Base-by-base conservation (phyloP, 2,888 invertebrate species). In the Prosopocoilus inquinatus region DNA sequence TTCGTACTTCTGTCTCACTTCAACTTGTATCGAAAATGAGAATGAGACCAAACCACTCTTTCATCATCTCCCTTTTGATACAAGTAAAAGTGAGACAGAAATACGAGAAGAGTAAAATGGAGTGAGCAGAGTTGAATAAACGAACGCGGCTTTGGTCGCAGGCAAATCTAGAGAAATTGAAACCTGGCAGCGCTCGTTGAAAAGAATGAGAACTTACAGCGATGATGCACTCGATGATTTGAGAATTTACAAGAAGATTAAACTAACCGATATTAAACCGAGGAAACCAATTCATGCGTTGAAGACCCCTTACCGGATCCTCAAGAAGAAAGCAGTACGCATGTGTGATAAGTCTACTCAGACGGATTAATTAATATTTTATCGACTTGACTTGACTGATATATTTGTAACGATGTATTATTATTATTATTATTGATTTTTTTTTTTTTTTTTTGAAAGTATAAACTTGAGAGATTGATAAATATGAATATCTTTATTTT, bases 211-310 rank as follows among this genome's bases (percentile, higher is more conserved):
- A 11, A 13, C 36, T 8, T 55, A 58, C 8, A 36, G n/a, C 38
- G 53, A 51, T 8, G 32, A 32, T 20, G 50, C 15, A 32, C 9
- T 8, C 11, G 44, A 47, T 7, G 56, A 58, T 9, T 52, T 57
- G 11, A 50, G 52, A 33, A 15, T 36, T 2, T 56, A 50, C 13
- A 64, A 65, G 53, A 70, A 67, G 55, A 63, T 70, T 44, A 74
- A 74, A 65, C 61, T 71, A 16, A 66, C 67, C 3, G 68, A 73
- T 16, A 66, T 73, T 9, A 69, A 69, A 62, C 70, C 72, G 56
- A 65, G 73, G n/a, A 64, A 63, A 56, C 64, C 71, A 4, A 72
- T 74, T 48, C 64, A 71, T 55, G 20, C 15, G 7, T 41, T 15
- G 8, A 41, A 5, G 9, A 28, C 20, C 2, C 50, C 53, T 9